A percentile compares a stretch with the other conserved stretches of the same genome.
Evolutionary conservation across 2,797 vertebrate genomes (phyloP).

Genomic region (Urosaurus nigricauda): DNA sequence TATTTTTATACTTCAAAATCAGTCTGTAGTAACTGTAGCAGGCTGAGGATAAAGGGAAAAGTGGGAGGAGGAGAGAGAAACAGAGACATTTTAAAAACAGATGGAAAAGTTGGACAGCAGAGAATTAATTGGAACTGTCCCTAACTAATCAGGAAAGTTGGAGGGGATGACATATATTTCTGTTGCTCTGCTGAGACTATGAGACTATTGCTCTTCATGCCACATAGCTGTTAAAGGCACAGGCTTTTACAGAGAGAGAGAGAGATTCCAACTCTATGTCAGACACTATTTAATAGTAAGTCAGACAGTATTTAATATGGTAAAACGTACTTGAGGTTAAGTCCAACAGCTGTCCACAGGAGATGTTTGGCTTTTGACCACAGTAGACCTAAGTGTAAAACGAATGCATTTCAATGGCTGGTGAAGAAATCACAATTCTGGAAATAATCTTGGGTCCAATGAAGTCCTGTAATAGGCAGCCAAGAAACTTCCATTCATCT

Average conservation of each 20-base stretch:
- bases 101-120: too few species aligned
- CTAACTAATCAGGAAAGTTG: too few species aligned
- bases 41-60: too few species aligned
- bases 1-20: too few species aligned
- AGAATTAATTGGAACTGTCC: too few species aligned
- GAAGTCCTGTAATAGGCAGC: not conserved
- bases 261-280: not conserved
- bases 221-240: not conserved
- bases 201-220: not conserved
- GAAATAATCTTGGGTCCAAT: not conserved
- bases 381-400: not conserved
- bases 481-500: not conserved
- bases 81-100: too few species aligned
- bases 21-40: too few species aligned
- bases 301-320: not conserved
- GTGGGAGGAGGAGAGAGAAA: too few species aligned
- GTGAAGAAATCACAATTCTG: conserved; percentile 12
- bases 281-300: not conserved
- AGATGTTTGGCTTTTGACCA: not conserved
- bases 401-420: not conserved
- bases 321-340: not conserved
- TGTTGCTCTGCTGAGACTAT: not conserved
- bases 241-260: not conserved
- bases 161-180: too few species aligned
- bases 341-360: not conserved